Base-by-base conservation (phyloP, 2,888 invertebrate species). In the Serripes groenlandicus region DNA sequence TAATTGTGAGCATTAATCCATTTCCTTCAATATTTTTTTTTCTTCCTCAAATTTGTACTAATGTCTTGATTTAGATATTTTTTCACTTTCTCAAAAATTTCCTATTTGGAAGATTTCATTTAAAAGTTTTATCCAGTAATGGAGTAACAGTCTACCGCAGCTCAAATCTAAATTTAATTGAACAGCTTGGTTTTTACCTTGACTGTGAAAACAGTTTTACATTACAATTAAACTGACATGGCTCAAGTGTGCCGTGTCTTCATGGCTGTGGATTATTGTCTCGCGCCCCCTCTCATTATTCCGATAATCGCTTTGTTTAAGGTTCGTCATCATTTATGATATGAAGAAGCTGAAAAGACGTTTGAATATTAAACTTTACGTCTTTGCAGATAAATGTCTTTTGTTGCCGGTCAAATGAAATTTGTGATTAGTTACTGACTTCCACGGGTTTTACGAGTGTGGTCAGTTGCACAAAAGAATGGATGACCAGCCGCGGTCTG, bases 331-430 rank as follows among this genome's bases (percentile, higher is more conserved):
- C 84, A 82, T 82, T 84, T 86, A 84, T 82, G 80, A 82, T 80
- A 78, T 81, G 81, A 79, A 81, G 56, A 78, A 60, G 73, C 72
- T 80, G 78, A 80, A 82, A 84, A 84, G 81, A 82, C 80, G 81
- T 84, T 86, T 84, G 86, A 86, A 86, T 84, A 86, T 86, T 83
- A 84, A 86, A 86, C 81, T 86, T 86, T 86, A 81, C 86, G 75
- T 84, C 80, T 70, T 75, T 74, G 78, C 79, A 81, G 86, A 86
- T 82, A 80, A 82, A 85, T 82, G 82, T 85, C 86, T 86, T 86
- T 86, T 83, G 83, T 83, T 86, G 80, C 58, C 60, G 75, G 71
- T 69, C 56, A 80, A 81, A 81, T 76, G 84, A 86, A 86, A 82
- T 84, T 74, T 81, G 86, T 84, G 78, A 86, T 83, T 83, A 77